Evolutionary conservation across 2,113 vertebrate species (phyloP).

Genomic region (Tricholaema leucomelas): DNA sequence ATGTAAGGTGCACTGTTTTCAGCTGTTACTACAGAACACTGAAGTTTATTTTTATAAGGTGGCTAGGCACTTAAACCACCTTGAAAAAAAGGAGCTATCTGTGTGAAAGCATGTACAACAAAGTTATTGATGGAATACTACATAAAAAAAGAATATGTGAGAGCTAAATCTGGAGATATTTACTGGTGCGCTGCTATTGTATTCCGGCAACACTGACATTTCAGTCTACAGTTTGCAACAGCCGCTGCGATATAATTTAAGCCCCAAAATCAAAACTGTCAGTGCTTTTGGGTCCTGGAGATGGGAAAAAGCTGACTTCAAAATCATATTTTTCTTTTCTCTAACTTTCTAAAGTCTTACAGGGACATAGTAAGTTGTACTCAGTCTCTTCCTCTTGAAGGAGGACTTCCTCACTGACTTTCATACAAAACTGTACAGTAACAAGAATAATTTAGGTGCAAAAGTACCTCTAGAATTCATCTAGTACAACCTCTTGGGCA

Average conservation of each 20-base stretch:
- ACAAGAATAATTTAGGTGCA: background rate
- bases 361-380: background rate
- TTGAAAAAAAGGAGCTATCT: slow-evolving; percentile 35
- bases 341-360: background rate
- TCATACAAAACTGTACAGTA: background rate
- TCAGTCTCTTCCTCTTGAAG: background rate
- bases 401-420: background rate
- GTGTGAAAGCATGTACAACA: slow-evolving; percentile 27
- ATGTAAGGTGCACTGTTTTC: background rate
- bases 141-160: background rate
- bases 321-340: background rate
- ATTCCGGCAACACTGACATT: slow-evolving; percentile 27
- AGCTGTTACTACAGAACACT: background rate
- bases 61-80: slow-evolving; percentile 50
- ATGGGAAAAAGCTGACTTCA: background rate
- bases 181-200: background rate
- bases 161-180: slow-evolving; percentile 24
- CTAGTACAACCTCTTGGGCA: background rate
- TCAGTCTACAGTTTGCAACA: slow-evolving; percentile 31
- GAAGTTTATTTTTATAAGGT: slow-evolving; percentile 53
- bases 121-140: slow-evolving; percentile 55
- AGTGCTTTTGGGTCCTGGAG: background rate
- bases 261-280: slow-evolving; percentile 44
- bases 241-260: background rate
- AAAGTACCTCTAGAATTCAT: background rate